Base-by-base conservation (phyloP, 2,797 vertebrate species). In the Oryzias dopingdopingensis region DNA sequence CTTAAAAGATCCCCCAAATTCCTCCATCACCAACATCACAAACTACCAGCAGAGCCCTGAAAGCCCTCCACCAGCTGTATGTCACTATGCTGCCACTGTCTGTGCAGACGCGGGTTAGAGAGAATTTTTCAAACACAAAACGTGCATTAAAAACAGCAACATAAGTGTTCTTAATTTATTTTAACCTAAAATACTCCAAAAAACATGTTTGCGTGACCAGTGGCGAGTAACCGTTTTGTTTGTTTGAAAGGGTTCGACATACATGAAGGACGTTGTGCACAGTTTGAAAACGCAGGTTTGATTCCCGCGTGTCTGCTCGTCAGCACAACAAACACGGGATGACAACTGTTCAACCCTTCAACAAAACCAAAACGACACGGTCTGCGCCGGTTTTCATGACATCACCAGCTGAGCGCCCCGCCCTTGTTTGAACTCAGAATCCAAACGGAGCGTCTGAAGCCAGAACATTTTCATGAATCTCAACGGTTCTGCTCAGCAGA, bases 371-470 rank as follows among this genome's bases (percentile, higher is more conserved):
- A 26, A 26, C 26, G 2, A 3, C 8, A 12, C 10, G 2, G 29
- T 37, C 32, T 37, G 10, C 10, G 32, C 32, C 10, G 2, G 29
- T 37, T 12, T 4, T 37, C 8, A 12, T 37, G 10, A 3, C 32
- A 12, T 37, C 10, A 37, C 32, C 0, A 37, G 32, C 10, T 3
- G 32, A 37, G 29, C 32, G 2, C 32, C 32, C 32, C 10, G 32
- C 32, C 32, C 32, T 37, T 10, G 32, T 12, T 12, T 37, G 10
- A 3, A 32, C 76, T 67, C 72, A 71, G 15, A 18, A 50, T 54
- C 37, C 61, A 24, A 75, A 83, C 81, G 60, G 47, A 74, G 70
- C 67, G 65, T 56, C 52, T 37, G 57, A 76, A 8, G 37, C 3
- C 43, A 22, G 22, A 14, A 58, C 0, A 44, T 57, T 74, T 72